These are phyloP conservation scores for Notarius quadriscutis DNA, from an alignment of 2,113 vertebrate genomes.

Conservation along the genomic window DNA sequence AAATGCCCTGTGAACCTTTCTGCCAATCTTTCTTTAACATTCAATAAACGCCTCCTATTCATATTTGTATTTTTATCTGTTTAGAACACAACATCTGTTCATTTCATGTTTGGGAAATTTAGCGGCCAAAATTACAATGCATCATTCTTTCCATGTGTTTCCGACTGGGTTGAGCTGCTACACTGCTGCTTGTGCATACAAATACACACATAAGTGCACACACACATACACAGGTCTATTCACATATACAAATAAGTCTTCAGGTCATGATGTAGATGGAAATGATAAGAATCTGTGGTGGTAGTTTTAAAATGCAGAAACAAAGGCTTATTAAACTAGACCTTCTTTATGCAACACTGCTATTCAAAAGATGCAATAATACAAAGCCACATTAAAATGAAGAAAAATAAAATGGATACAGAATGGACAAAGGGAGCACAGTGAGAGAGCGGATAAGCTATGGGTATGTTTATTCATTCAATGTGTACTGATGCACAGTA, in stretches of 20 bases:
- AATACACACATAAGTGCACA: neutral
- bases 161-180: neutral
- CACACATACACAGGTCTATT: neutral
- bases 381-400: neutral
- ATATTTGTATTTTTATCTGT: neutral
- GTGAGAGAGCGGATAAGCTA: slow-evolving; percentile 8
- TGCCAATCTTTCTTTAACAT: neutral
- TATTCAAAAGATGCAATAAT: neutral
- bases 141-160: neutral
- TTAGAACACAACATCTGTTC: neutral
- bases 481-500: slow-evolving; percentile 7
- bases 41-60: neutral
- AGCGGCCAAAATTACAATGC: neutral
- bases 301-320: neutral
- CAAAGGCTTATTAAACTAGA: neutral
- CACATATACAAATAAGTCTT: neutral
- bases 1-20: neutral
- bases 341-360: slow-evolving; percentile 3
- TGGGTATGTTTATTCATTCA: neutral
- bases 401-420: neutral
- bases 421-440: neutral
- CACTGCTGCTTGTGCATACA: neutral
- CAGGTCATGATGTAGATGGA: neutral
- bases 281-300: neutral
- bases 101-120: neutral